Evolutionary conservation across 2,113 vertebrate species (phyloP), one percentile per base, ranked within the genome.

Genomic region (Pithys albifrons): DNA sequence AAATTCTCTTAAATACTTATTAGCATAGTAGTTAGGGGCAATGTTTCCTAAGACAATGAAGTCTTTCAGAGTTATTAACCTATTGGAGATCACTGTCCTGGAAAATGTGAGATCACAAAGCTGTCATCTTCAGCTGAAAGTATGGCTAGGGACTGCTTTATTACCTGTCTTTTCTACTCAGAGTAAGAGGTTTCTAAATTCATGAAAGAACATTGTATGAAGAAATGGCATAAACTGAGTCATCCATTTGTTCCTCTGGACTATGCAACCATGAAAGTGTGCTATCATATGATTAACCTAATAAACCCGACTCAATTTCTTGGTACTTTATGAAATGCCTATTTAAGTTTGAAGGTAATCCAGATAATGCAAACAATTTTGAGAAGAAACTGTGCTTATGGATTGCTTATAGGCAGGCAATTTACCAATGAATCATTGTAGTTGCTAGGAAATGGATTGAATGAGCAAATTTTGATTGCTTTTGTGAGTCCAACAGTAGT

Each of bases 391-490:
- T 3, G 29, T 79, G 23, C 4, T 89, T 81, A 37, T 1, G 5
- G 25, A 33, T 74, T 71, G 31, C 57, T 93, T 62, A 48, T 35
- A 85, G 39, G 19, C 27, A 75, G 61, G 74, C 35, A 59, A 70
- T 57, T 67, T 89, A 41, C 59, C 77, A 61, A n/a, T 89, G 77
- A 85, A 48, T 91, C 74, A 74, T 43, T 51, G 46, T 59, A 77
- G 84, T 91, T 95, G 76, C 92, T 64, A 89, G 83, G 87, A 95
- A 86, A 84, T 78, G 6, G 43, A 67, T 12, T 58, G 81, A 89
- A 86, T 18, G 45, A 94, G 35, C 29, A 96, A 92, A 86, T 93
- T 95, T 94, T 66, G 29, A 90, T 94, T 92, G 71, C 31, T 86
- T 84, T 69, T 77, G 31, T 54, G 72, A 83, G 29, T 51, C 27